Conservation (phyloP, 2,797 vertebrate genomes). For the Bradypodion ventrale region DNA sequence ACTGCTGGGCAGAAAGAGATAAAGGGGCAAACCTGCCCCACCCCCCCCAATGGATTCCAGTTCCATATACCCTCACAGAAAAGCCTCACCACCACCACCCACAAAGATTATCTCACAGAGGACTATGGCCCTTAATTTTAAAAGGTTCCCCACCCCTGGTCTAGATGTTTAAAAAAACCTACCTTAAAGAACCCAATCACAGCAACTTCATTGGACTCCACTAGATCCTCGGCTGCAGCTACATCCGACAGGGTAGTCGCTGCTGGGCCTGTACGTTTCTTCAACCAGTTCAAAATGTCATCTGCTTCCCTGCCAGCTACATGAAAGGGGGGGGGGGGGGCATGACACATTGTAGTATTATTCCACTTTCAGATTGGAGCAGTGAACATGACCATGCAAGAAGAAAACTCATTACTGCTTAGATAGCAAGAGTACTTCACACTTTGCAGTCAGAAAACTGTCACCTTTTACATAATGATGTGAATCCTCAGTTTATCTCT, state of each 20-base stretch:
- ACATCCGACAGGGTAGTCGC: conserved; percentile 78
- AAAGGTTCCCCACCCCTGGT: not conserved
- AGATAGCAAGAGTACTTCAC: not conserved
- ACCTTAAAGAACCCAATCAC: conserved; percentile 99
- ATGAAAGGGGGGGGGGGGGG: not conserved
- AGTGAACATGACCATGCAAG: rapidly evolving
- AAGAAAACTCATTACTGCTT: not conserved
- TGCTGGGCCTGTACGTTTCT: conserved; percentile 92
- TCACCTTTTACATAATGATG: not conserved
- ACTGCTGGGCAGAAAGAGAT: not conserved
- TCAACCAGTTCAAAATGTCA: conserved; percentile 93
- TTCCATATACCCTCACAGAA: not conserved
- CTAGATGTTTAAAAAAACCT: conserved; percentile 7
- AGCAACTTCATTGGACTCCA: conserved; percentile 89
- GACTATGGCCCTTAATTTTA: not conserved
- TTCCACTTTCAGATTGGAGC: not conserved
- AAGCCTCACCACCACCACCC: not conserved
- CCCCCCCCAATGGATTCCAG: too few species aligned
- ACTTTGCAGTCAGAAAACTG: not conserved
- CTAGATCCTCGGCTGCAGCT: conserved; percentile 79
- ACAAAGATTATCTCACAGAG: not conserved
- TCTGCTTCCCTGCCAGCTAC: conserved; percentile 93
- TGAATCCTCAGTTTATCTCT: too few species aligned
- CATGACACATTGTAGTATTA: rapidly evolving
- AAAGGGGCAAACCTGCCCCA: not conserved